Evolutionary conservation across 2,888 invertebrate species (phyloP), one percentile per base, ranked within the genome.

Genomic region (Diaprepes abbreviatus): DNA sequence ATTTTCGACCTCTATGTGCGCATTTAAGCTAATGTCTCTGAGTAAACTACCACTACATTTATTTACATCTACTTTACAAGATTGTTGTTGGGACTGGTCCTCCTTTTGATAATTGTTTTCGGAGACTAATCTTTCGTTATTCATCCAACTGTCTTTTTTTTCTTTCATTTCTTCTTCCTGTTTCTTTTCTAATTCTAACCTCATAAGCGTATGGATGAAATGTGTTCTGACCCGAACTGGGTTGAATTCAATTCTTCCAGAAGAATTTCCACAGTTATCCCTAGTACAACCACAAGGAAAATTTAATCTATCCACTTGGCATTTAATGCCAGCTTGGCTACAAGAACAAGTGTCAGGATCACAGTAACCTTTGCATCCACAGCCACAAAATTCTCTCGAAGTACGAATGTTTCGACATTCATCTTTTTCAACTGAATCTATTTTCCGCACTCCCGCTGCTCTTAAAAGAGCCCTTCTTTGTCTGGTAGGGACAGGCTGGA

Each of bases 201-300:
- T 89, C 97, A 97, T 97, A 59, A 98, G 88, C 0, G 98, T 98
- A 81, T 97, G 97, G 78, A 98, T 96, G 81, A 97, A 98, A 85
- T 98, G 98, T 12, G 97, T 97, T 73, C 97, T 90, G 4, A 98
- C 98, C 74, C 98, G 89, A 35, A 95, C 91, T 0, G 97, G 97
- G 83, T 97, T 97, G 83, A 98, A 98, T 84, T 98, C 98, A 74
- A 98, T 94, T 73, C 98, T 89, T 3, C 98, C 98, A 48, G 92
- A 90, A 0, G 92, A 91, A 83, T 98, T 98, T 70, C 91, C 92
- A 84, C 98, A 98, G 52, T 96, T 95, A 79, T 97, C 97, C 76
- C 95, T 91, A 1, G 94, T 93, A 84, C 98, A 98, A 9, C 97
- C 97, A 83, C 98, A 98, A 0, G 98, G 98, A 82, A 98, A 98